A percentile compares a stretch with the other conserved stretches of the same genome.
phyloP scores from a whole-genome alignment of 2,113 vertebrate genomes.

The Chaetodon auriga region DNA sequence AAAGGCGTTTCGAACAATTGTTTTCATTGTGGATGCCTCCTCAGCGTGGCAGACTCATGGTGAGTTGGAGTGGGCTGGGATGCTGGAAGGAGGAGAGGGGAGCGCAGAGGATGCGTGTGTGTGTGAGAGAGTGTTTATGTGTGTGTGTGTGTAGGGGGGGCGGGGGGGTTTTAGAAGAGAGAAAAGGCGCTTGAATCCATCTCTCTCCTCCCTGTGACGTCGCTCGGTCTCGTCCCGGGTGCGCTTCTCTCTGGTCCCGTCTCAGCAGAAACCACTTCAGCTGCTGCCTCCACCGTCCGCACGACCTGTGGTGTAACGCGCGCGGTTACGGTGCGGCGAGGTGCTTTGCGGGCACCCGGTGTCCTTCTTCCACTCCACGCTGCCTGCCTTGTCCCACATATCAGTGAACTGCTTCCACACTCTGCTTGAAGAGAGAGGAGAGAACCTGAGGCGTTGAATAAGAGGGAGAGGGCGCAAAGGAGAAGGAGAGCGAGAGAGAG shows the following conservation, averaged over 20 bases:
- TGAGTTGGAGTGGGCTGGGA: constrained; percentile 60
- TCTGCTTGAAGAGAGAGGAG: constrained; percentile 20
- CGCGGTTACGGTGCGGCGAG: constrained; percentile 30
- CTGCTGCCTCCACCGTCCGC: constrained; percentile 43
- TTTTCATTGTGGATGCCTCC: constrained; percentile 28
- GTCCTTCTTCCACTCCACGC: constrained; percentile 16
- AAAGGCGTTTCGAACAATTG: background rate
- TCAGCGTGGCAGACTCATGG: constrained; percentile 13
- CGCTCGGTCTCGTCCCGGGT: constrained; percentile 72
- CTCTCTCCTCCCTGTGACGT: constrained; percentile 81
- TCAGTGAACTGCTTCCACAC: constrained; percentile 62
- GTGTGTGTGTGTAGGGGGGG: background rate
- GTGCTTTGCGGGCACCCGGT: constrained; percentile 41
- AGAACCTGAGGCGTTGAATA: constrained; percentile 23
- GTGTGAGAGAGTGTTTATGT: background rate
- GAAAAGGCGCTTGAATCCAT: constrained; percentile 57
- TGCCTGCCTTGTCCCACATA: constrained; percentile 54
- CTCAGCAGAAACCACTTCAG: constrained; percentile 61
- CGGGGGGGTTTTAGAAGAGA: background rate
- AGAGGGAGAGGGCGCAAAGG: constrained; percentile 19
- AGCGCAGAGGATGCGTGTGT: background rate
- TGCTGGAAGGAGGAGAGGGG: constrained; percentile 46
- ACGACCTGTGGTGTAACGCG: constrained; percentile 34
- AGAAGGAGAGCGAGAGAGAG: background rate
- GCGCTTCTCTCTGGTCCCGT: constrained; percentile 75